Evolutionary conservation across 2,888 invertebrate species (phyloP).

Genomic region (Limnephilus lunatus): DNA sequence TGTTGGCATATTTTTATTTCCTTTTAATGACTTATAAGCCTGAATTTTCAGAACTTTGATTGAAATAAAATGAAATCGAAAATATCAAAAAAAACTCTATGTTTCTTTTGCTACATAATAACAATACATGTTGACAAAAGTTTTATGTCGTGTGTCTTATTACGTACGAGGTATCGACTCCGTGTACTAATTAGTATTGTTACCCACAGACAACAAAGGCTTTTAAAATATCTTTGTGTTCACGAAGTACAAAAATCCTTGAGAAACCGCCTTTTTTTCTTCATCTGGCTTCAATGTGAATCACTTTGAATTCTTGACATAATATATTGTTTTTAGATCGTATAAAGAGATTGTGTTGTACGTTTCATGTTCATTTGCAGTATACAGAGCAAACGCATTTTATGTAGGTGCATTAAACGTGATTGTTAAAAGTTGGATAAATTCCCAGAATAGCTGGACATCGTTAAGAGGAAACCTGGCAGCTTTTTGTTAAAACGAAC

Average conservation of each 20-base stretch:
- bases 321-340: background rate
- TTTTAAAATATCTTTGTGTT: background rate
- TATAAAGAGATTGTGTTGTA: background rate
- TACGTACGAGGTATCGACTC: background rate
- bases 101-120: too few species aligned
- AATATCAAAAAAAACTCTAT: too few species aligned
- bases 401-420: too few species aligned
- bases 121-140: background rate
- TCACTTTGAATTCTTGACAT: background rate
- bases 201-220: background rate
- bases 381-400: background rate
- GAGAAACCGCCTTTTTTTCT: background rate
- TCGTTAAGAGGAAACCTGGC: too few species aligned
- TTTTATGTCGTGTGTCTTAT: too few species aligned
- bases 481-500: too few species aligned
- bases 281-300: background rate
- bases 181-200: background rate
- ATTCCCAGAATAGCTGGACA: too few species aligned
- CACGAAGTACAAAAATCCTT: background rate
- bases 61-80: too few species aligned
- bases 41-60: too few species aligned
- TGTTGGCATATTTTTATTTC: too few species aligned
- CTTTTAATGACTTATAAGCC: too few species aligned
- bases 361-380: background rate
- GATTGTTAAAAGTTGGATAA: too few species aligned